phyloP scores from a whole-genome alignment of 2,797 vertebrate genomes.

The Simalia tracyae region DNA sequence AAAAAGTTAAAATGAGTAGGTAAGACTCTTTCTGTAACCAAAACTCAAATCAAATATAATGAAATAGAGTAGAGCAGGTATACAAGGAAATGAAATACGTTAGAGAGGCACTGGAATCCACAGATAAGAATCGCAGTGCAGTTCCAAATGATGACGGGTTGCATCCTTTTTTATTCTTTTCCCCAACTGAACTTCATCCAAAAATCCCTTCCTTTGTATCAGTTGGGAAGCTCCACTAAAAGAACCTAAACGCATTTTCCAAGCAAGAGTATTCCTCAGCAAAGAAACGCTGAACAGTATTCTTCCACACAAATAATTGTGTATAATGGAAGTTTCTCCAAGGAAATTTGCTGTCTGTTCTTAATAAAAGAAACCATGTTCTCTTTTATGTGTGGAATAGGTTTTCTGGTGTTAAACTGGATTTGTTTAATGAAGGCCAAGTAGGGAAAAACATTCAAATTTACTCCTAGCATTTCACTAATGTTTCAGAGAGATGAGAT shows the following conservation, averaged over 20 bases:
- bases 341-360: not conserved
- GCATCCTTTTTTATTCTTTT: not conserved
- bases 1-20: not conserved
- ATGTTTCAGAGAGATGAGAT: slow-evolving; percentile 26
- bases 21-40: not conserved
- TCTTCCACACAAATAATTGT: not conserved
- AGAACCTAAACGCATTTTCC: not conserved
- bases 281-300: not conserved
- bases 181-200: not conserved
- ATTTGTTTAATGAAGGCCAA: slow-evolving; percentile 51
- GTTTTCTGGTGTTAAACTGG: slow-evolving; percentile 18
- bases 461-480: slow-evolving; percentile 13
- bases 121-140: not conserved
- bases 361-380: not conserved
- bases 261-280: not conserved
- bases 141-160: not conserved
- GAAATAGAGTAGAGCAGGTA: not conserved
- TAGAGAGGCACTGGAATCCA: not conserved
- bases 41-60: not conserved
- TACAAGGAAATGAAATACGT: not conserved
- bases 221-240: not conserved
- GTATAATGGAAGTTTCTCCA: not conserved
- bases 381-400: slow-evolving; percentile 15
- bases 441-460: not conserved
- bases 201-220: not conserved